Base-by-base conservation (phyloP, 2,888 invertebrate species). In the Acrobasis suavella region DNA sequence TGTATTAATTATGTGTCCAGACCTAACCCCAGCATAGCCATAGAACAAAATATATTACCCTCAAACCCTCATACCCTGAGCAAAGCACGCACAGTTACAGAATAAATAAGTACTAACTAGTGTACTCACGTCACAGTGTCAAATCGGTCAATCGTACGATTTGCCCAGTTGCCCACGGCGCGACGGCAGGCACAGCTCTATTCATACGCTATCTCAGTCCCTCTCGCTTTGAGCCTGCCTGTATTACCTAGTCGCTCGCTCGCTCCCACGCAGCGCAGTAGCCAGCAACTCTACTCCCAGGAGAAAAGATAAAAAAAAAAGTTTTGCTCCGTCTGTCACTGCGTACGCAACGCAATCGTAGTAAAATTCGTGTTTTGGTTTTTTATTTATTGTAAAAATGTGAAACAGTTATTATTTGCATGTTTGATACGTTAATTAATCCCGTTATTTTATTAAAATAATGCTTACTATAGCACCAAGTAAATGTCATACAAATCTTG, bases 361-460 rank as follows among this genome's bases (percentile, higher is more conserved):
- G 46, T 46, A 46, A 46, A 46, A 46, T 46, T 46, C n/a, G 46
- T 46, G 46, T 46, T 46, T 46, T 46, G 46, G n/a, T 46, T 46
- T 46, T 52, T 52, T 52, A 52, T 52, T 14, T 22, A 51, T 9
- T 51, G n/a, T 32, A 17, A 51, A 22, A 38, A 15, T 9, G 54
- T 37, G 15, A 51, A 52, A 9, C 2, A 32, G 32, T 7, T 7
- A 2, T 32, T 32, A 32, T 32, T 32, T 17, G 32, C 3, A 52
- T 37, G 14, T 52, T 52, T 0, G 37, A n/a, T 6, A 7, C 5
- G 22, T 37, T 52, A 9, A 32, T 12, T 22, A 12, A n/a, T 52
- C 22, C 12, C 17, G 9, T 51, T 52, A 32, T 14, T 46, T 46
- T 46, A 46, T n/a, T 52, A 14, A 32, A 37, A 12, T 17, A 51